Percentiles rank a stretch among this genome's conserved stretches.
Conservation (phyloP, 2,888 invertebrate genomes). For the Thereva nobilitata region DNA sequence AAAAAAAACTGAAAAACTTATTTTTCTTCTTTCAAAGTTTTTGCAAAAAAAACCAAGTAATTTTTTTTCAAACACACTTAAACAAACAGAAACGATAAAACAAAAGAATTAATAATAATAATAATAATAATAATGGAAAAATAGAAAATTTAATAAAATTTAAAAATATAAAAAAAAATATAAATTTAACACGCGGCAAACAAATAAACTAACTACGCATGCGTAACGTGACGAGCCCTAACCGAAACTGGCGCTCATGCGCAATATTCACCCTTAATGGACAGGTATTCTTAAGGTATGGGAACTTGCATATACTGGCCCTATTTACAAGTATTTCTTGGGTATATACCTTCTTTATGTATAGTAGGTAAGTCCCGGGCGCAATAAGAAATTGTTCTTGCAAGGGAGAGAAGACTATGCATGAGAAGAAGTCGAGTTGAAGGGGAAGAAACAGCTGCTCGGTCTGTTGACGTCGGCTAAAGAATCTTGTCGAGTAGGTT, state of each 20-base stretch:
- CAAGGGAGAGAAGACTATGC: background rate
- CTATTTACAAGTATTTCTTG: background rate
- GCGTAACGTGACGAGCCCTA: conserved; percentile 28
- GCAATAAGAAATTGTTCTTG: conserved; percentile 9
- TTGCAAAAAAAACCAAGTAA: background rate
- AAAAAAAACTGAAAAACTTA: conserved; percentile 16
- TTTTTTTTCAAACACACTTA: conserved; percentile 5
- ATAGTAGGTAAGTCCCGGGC: background rate
- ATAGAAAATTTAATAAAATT: conserved; percentile 11
- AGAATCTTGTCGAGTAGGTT: background rate
- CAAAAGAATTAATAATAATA: conserved; percentile 7
- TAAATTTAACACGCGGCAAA: conserved; percentile 11
- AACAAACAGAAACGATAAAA: conserved; percentile 17
- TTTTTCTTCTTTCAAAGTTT: background rate
- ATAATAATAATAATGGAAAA: conserved; percentile 5
- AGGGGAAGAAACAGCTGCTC: conserved; percentile 17
- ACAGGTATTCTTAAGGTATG: conserved; percentile 14
- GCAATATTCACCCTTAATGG: conserved; percentile 28
- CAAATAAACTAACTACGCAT: conserved; percentile 17
- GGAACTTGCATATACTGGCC: background rate
- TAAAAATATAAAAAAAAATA: conserved; percentile 16
- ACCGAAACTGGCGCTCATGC: conserved; percentile 33
- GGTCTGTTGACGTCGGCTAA: background rate
- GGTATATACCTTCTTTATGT: background rate
- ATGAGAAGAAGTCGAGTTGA: conserved; percentile 2